Conservation (phyloP, 2,113 vertebrate species). For the Otolemur garnettii region DNA sequence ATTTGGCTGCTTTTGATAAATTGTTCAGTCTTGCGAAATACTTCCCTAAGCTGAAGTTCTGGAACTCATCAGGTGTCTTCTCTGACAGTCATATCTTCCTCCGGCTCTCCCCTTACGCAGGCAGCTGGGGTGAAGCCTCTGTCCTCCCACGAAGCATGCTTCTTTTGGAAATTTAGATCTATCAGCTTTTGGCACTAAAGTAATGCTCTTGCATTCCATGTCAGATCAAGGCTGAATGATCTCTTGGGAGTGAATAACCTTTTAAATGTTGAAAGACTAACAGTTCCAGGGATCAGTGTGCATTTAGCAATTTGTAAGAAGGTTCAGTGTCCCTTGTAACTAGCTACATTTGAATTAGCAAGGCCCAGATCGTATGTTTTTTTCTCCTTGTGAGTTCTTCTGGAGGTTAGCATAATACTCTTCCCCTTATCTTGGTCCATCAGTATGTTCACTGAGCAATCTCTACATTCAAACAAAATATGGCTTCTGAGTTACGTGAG, state of each 20-base stretch:
- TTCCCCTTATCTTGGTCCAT: background rate
- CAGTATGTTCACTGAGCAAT: background rate
- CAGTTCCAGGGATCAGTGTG: conserved; percentile 53
- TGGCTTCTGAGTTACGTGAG: background rate
- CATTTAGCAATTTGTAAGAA: conserved; percentile 62
- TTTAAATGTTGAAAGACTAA: conserved; percentile 66
- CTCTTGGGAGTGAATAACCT: conserved; percentile 62
- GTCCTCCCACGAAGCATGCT: conserved; percentile 67
- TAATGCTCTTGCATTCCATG: conserved; percentile 53
- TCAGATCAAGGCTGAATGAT: conserved; percentile 66
- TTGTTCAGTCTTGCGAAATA: conserved; percentile 72
- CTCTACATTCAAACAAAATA: background rate
- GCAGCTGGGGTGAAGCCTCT: conserved; percentile 61
- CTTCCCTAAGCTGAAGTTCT: conserved; percentile 72
- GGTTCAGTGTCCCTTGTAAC: conserved; percentile 31
- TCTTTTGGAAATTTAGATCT: conserved; percentile 65
- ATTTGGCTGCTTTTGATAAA: conserved; percentile 65
- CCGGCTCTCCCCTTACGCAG: conserved; percentile 61
- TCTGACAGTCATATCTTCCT: conserved; percentile 69
- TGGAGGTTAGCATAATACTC: background rate
- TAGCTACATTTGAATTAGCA: background rate
- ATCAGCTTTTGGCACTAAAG: conserved; percentile 63
- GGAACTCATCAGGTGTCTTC: conserved; percentile 80
- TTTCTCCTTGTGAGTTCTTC: background rate
- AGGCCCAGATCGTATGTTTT: background rate